A percentile compares a stretch with the other conserved stretches of the same genome.
These are phyloP conservation scores for Aulostomus chinensis DNA, from an alignment of 2,797 vertebrate genomes.

Conservation along the genomic window DNA sequence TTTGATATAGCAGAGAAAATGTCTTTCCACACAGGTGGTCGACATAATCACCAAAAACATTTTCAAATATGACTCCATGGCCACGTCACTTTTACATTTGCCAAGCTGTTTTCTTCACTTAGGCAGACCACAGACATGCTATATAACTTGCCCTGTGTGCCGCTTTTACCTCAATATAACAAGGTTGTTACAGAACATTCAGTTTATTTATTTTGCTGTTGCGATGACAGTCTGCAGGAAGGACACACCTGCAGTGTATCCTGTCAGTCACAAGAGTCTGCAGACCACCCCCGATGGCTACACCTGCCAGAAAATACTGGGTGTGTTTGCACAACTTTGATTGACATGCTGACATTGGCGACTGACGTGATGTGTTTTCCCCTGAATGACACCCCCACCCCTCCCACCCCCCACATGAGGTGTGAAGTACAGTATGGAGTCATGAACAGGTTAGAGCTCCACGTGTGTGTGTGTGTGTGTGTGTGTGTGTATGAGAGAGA, in stretches of 20 bases:
- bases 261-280: slow-evolving; percentile 17
- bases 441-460: slow-evolving; percentile 51
- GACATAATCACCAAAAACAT: too few relatives aligned
- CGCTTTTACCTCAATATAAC: too few relatives aligned
- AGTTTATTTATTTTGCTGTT: slow-evolving; percentile 13
- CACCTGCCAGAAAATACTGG: slow-evolving; percentile 46
- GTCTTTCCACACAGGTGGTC: too few relatives aligned
- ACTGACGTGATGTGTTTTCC: slow-evolving; percentile 64
- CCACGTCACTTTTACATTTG: too few relatives aligned
- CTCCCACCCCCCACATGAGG: too few relatives aligned
- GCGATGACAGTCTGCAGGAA: slow-evolving; percentile 17
- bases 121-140: too few relatives aligned
- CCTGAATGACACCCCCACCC: slow-evolving; percentile 41
- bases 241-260: slow-evolving; percentile 11
- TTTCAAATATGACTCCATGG: too few relatives aligned
- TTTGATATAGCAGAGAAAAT: too few relatives aligned
- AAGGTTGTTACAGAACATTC: too few relatives aligned
- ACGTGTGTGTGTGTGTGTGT: slow-evolving; percentile 1
- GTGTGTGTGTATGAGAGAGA: slow-evolving; percentile 2
- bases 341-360: slow-evolving; percentile 32
- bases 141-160: too few relatives aligned
- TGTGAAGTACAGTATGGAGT: slow-evolving; percentile 59
- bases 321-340: slow-evolving; percentile 43
- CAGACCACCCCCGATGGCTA: slow-evolving; percentile 51
- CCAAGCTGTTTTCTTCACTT: slow-evolving; percentile 10